phyloP scores from a whole-genome alignment of 2,888 invertebrate species.

The Ptychoptera albimana region DNA sequence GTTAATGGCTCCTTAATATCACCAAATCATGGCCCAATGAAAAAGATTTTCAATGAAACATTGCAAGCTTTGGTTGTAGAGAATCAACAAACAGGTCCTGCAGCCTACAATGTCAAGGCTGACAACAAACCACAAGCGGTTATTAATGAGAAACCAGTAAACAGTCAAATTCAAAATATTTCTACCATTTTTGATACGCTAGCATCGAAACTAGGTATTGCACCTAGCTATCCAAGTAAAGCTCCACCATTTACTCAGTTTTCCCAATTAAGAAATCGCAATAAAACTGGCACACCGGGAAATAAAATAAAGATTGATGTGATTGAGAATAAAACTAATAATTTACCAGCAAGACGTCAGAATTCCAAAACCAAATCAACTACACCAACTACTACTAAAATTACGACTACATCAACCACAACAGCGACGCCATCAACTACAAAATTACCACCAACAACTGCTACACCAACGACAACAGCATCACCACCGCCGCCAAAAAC shows the following conservation, averaged over 20 bases:
- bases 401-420: conserved; percentile 9
- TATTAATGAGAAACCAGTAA: conserved; percentile 23
- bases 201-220: conserved; percentile 35
- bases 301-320: too few species aligned
- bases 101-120: conserved; percentile 12
- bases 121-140: conserved; percentile 21
- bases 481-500: conserved; percentile 4
- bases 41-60: conserved; percentile 43
- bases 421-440: conserved; percentile 2
- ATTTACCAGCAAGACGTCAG: background rate
- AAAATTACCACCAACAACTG: conserved; percentile 5
- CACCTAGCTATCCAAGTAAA: conserved; percentile 23
- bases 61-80: conserved; percentile 45
- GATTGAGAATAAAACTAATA: conserved; percentile 20
- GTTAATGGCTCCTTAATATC: conserved; percentile 30
- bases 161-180: conserved; percentile 39
- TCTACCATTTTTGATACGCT: conserved; percentile 47
- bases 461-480: conserved; percentile 7
- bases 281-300: too few species aligned
- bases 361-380: background rate
- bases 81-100: conserved; percentile 30
- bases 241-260: conserved; percentile 22
- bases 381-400: conserved; percentile 13
- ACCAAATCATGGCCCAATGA: conserved; percentile 24
- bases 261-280: conserved; percentile 13